phyloP scores from a whole-genome alignment of 1,140 invertebrate species.

The Drosophila neocordata region DNA sequence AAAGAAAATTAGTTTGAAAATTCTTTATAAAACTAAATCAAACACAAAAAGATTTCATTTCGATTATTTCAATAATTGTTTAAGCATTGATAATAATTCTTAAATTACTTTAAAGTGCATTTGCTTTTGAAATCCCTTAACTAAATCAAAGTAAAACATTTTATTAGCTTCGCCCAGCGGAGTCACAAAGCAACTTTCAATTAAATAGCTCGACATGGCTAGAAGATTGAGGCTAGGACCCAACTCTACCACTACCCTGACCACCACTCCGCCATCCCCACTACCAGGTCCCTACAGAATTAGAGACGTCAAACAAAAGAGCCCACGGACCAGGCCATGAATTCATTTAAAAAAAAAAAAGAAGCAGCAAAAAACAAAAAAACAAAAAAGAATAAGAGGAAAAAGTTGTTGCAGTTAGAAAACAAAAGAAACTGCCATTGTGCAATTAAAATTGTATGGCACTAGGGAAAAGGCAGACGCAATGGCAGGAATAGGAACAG shows the following conservation, averaged over 20 bases:
- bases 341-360: conserved; percentile 49
- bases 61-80: too few relatives aligned
- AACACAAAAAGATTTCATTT: too few relatives aligned
- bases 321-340: conserved; percentile 40
- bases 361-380: conserved; percentile 34
- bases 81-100: not conserved
- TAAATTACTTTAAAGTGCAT: conserved; percentile 37
- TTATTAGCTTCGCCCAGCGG: conserved; percentile 68
- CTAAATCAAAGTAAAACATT: conserved; percentile 82
- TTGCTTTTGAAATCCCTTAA: conserved; percentile 71
- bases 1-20: too few relatives aligned
- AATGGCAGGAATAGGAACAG: not conserved
- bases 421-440: conserved; percentile 75
- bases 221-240: not conserved
- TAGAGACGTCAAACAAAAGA: conserved; percentile 73
- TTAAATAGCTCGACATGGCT: conserved; percentile 65
- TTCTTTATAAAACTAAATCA: too few relatives aligned
- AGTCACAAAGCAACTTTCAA: conserved; percentile 80
- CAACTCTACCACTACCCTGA: not conserved
- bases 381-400: conserved; percentile 73
- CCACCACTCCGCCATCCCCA: conserved; percentile 5
- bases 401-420: conserved; percentile 72
- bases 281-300: conserved; percentile 64
- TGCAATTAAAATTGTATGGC: conserved; percentile 80
- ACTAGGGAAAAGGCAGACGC: conserved; percentile 48